These are phyloP conservation scores for Desmodus rotundus DNA, from an alignment of 2,113 vertebrate species.

Conservation along the genomic window DNA sequence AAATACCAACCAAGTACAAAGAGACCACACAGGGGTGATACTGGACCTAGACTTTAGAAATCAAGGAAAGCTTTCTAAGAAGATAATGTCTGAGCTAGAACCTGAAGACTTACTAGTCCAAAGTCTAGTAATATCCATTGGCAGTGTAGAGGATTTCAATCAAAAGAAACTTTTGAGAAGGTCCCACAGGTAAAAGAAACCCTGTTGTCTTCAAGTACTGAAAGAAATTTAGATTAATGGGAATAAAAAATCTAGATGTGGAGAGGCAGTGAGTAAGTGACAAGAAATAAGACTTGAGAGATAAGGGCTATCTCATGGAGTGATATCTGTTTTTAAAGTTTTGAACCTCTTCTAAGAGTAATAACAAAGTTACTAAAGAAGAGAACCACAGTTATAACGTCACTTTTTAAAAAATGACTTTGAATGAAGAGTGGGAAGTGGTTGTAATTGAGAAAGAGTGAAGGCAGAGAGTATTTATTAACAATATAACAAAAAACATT, in stretches of 20 bases:
- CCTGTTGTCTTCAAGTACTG: background rate
- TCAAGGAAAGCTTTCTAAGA: background rate
- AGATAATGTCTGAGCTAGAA: background rate
- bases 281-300: background rate
- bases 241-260: background rate
- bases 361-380: background rate
- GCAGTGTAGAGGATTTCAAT: background rate
- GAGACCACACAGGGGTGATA: rapidly evolving
- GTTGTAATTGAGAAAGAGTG: background rate
- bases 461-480: background rate
- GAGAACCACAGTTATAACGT: too few species aligned
- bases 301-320: background rate
- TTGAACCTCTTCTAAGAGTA: background rate
- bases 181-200: background rate
- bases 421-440: background rate
- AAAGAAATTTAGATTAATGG: background rate
- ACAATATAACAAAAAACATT: background rate
- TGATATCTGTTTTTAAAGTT: background rate
- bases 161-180: background rate
- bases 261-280: background rate
- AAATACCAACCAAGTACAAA: rapidly evolving
- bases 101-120: background rate
- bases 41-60: too few species aligned
- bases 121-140: too few species aligned
- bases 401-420: background rate